Percentiles rank a stretch among this genome's conserved stretches.
Evolutionary conservation across 2,113 vertebrate species (phyloP).

Genomic region (Tympanuchus pallidicinctus): DNA sequence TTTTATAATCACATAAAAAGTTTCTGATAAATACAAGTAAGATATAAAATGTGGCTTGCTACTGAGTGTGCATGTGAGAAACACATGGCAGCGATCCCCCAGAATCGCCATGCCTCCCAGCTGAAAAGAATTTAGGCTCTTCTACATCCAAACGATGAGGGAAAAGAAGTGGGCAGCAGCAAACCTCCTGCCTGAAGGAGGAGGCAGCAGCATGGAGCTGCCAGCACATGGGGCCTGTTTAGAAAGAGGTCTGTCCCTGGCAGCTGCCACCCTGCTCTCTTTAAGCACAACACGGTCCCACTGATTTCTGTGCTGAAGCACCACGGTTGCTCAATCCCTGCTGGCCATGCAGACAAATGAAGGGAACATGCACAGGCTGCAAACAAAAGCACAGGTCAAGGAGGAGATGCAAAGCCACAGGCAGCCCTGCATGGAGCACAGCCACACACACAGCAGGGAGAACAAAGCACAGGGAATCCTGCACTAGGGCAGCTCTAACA

Average conservation of each 20-base stretch:
- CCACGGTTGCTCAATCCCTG: background rate
- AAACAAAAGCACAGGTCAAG: background rate
- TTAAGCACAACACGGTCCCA: fast-evolving
- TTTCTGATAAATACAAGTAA: background rate
- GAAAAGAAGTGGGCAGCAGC: background rate
- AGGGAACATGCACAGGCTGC: background rate
- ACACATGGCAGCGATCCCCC: background rate
- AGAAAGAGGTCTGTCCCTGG: background rate
- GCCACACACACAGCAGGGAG: background rate
- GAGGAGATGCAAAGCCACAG: background rate
- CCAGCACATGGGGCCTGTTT: background rate
- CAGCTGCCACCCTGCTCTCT: background rate
- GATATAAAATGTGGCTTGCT: background rate
- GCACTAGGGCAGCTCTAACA: background rate
- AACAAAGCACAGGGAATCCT: background rate
- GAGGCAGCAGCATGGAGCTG: fast-evolving
- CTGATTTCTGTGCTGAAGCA: background rate
- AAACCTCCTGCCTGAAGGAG: background rate
- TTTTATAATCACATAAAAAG: background rate
- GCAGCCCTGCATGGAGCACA: background rate
- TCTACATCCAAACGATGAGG: background rate
- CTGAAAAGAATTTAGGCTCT: background rate
- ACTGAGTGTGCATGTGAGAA: background rate
- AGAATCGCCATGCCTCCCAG: fast-evolving
- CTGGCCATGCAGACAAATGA: background rate